A percentile compares a stretch with the other conserved stretches of the same genome.
phyloP scores from a whole-genome alignment of 2,888 invertebrate species.

The Diadegma fenestrale region DNA sequence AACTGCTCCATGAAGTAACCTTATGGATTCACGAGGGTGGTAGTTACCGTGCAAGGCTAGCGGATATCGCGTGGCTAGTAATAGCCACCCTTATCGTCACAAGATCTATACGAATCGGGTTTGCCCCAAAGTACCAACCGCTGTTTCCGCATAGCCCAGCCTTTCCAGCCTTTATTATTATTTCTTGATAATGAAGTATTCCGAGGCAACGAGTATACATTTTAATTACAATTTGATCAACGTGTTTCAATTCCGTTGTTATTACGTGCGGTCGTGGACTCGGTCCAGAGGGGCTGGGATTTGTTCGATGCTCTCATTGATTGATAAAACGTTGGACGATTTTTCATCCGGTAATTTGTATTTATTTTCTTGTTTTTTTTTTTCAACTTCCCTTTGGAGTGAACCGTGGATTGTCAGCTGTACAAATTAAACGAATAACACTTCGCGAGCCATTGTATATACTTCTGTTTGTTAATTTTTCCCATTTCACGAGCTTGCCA shows the following conservation, averaged over 20 bases:
- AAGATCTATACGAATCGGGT: conserved; percentile 37
- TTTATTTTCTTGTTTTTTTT: not conserved
- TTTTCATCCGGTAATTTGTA: not conserved
- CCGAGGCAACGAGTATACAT: not conserved
- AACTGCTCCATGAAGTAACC: conserved; percentile 22
- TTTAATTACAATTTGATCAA: not conserved
- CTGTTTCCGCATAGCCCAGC: conserved; percentile 9
- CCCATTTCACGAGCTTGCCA: conserved; percentile 14
- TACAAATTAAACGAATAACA: not conserved
- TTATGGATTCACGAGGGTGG: conserved; percentile 33
- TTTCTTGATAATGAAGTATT: not conserved
- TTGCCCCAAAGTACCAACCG: not conserved
- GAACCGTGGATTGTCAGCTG: not conserved
- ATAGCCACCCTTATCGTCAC: conserved; percentile 51
- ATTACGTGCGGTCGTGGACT: not conserved
- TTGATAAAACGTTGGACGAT: not conserved
- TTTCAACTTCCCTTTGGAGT: not conserved
- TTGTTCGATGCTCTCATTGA: not conserved
- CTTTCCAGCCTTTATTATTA: conserved; percentile 11
- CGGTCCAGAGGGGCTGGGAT: not conserved
- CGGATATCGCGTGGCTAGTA: conserved; percentile 59
- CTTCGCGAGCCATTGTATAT: conserved; percentile 67
- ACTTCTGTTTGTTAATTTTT: conserved; percentile 62
- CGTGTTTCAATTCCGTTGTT: conserved; percentile 1
- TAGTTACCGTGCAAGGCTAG: conserved; percentile 46